phyloP scores from a whole-genome alignment of 2,113 vertebrate genomes.

The Lycocorax pyrrhopterus region DNA sequence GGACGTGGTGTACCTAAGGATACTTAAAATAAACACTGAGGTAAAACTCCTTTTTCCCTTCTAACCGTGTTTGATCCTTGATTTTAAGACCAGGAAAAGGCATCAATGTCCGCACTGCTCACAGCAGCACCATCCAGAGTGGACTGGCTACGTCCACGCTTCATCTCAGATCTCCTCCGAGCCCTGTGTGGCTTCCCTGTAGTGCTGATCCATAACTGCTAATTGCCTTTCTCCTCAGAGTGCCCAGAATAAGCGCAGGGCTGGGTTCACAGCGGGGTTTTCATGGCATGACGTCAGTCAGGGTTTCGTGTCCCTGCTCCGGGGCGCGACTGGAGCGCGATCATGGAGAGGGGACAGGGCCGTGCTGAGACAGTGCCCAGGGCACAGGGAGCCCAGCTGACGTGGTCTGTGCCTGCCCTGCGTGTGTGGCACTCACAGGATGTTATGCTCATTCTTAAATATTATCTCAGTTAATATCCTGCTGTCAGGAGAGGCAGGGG shows the following conservation, averaged over 20 bases:
- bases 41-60: no score
- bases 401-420: neutral
- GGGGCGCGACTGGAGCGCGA: fast-evolving
- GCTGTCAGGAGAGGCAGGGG: neutral
- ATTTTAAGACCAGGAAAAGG: no score
- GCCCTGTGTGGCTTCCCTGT: fast-evolving
- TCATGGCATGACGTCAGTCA: fast-evolving
- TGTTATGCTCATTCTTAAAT: neutral
- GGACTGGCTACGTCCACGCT: fast-evolving
- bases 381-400: neutral
- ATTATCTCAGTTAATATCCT: neutral
- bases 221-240: neutral
- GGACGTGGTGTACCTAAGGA: no score
- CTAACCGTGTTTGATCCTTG: no score
- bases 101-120: neutral
- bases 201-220: neutral
- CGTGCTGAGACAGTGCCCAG: neutral
- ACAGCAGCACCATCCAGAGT: fast-evolving
- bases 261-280: neutral
- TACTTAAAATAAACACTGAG: no score
- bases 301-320: fast-evolving
- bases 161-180: neutral
- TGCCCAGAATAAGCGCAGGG: neutral
- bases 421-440: neutral
- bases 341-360: neutral